Evolutionary conservation across 2,888 invertebrate species (phyloP).

Genomic region (Amblyteles armatorius): DNA sequence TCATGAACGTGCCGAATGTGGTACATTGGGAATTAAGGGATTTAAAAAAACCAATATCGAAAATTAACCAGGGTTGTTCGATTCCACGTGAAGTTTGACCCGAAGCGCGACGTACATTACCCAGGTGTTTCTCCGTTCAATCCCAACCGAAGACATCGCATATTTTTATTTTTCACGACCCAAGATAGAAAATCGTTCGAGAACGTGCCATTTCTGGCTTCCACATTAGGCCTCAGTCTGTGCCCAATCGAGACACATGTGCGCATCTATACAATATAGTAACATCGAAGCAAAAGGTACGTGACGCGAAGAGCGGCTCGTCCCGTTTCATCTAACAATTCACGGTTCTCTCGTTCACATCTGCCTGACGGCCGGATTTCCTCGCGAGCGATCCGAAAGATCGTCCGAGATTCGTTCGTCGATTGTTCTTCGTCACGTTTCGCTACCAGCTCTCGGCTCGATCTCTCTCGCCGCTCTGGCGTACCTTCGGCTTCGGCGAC

Average conservation of each 20-base stretch:
- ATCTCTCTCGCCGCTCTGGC: constrained; percentile 4
- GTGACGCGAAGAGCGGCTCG: constrained; percentile 44
- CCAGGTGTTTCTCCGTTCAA: constrained; percentile 23
- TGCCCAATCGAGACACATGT: constrained; percentile 42
- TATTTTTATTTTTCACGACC: constrained; percentile 10
- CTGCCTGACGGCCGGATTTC: constrained; percentile 47
- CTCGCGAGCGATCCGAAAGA: constrained; percentile 37
- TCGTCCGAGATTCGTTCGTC: constrained; percentile 61
- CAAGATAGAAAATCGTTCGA: constrained; percentile 11
- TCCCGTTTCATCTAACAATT: constrained; percentile 41
- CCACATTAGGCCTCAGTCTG: constrained; percentile 56
- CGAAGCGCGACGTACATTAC: constrained; percentile 25
- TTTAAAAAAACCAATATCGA: not conserved
- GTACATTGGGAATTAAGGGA: not conserved
- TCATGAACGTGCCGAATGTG: too few relatives aligned
- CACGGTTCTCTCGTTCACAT: constrained; percentile 50
- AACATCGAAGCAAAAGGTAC: constrained; percentile 49
- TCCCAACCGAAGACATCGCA: not conserved
- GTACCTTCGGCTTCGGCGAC: not conserved
- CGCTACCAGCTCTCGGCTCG: constrained; percentile 12
- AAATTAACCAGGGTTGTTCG: not conserved
- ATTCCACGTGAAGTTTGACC: not conserved
- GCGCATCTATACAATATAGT: too few relatives aligned
- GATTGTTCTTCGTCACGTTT: constrained; percentile 66
- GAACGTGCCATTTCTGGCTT: constrained; percentile 62